Evolutionary conservation across 35 echinoderm and acorn worm genomes (phyloP).

Genomic region (Hemicentrotus pulcherrimus): DNA sequence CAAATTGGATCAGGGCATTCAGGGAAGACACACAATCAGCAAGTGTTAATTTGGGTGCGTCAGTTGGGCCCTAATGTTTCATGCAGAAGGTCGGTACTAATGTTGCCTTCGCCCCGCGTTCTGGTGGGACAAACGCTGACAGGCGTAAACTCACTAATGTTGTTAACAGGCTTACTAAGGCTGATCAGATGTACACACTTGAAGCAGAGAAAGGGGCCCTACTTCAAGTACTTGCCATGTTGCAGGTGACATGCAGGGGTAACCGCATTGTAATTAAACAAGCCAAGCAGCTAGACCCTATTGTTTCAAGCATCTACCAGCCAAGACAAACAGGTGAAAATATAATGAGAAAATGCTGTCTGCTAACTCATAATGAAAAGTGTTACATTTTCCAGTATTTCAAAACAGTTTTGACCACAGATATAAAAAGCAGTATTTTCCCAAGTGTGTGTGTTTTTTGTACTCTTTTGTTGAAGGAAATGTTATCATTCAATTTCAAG

Average conservation of each 20-base stretch:
- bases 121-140: neutral
- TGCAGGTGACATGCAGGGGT: neutral
- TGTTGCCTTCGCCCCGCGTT: neutral
- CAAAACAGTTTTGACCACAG: no score
- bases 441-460: no score
- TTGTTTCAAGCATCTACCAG: neutral
- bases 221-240: neutral
- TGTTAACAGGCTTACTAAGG: neutral
- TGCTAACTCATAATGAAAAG: no score
- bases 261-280: neutral
- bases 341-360: no score
- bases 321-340: neutral
- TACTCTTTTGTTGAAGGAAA: neutral
- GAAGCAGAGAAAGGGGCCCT: neutral
- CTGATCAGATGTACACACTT: neutral
- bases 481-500: neutral
- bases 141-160: constrained; percentile 11
- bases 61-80: neutral
- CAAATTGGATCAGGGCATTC: neutral
- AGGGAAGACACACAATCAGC: neutral
- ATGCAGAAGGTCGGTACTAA: neutral
- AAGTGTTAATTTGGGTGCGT: neutral
- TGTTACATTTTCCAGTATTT: no score
- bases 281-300: neutral
- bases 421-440: no score